Percentiles rank a stretch among this genome's conserved stretches.
phyloP scores from a whole-genome alignment of 64 coral and sea anemone genomes.

The Stichodactyla helianthus region DNA sequence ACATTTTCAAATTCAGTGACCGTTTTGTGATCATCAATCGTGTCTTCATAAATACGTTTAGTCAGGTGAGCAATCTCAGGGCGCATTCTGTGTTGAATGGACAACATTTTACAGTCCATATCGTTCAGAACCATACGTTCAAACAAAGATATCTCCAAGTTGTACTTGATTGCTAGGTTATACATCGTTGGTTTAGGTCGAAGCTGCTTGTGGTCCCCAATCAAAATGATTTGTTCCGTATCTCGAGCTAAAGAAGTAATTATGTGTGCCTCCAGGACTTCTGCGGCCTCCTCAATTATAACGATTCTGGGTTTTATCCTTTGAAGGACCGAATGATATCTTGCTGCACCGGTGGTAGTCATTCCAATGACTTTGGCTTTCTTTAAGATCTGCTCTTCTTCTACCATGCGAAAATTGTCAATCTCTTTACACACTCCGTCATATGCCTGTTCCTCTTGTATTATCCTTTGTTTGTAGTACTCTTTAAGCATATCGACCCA shows the following conservation, averaged over 20 bases:
- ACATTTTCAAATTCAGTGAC: constrained; percentile 56
- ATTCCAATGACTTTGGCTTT: constrained; percentile 75
- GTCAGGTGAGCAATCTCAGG: constrained; percentile 70
- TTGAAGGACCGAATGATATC: constrained; percentile 61
- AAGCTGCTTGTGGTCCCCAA: constrained; percentile 88
- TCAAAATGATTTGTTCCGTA: constrained; percentile 70
- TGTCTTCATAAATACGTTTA: constrained; percentile 63
- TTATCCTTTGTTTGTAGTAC: constrained; percentile 2
- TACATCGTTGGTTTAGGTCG: constrained; percentile 73
- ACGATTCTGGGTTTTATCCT: constrained; percentile 67
- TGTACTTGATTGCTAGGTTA: constrained; percentile 56
- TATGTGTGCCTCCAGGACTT: constrained; percentile 86
- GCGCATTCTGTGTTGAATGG: constrained; percentile 74
- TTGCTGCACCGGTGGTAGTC: constrained; percentile 75
- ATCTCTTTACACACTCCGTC: constrained; percentile 20
- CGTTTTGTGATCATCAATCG: constrained; percentile 60
- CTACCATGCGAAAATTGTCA: background rate
- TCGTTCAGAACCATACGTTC: constrained; percentile 84
- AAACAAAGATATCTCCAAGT: constrained; percentile 81
- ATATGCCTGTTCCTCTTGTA: constrained; percentile 21
- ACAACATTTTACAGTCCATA: constrained; percentile 64
- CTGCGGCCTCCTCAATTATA: constrained; percentile 81
- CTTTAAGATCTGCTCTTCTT: constrained; percentile 43
- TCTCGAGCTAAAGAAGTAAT: constrained; percentile 62
- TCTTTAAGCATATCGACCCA: constrained; percentile 32